Percentiles rank a stretch among this genome's conserved stretches.
Evolutionary conservation across 1,140 invertebrate species (phyloP).

Genomic region (Hylyphantes graminicola): DNA sequence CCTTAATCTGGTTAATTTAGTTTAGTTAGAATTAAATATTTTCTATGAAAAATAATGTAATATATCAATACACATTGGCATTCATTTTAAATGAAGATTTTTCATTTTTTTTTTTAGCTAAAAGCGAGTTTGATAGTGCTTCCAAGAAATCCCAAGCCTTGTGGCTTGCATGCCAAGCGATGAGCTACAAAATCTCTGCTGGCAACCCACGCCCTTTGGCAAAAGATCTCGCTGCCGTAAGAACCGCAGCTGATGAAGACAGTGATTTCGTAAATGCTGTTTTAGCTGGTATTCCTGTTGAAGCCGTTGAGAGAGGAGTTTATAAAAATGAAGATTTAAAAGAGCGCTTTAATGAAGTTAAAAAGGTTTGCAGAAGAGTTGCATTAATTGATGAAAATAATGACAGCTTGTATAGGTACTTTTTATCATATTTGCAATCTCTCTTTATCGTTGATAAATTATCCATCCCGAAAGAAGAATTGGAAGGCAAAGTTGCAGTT

Average conservation of each 20-base stretch:
- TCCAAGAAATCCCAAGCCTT: slow-evolving; percentile 85
- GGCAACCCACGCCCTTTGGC: slow-evolving; percentile 78
- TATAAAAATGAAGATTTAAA: slow-evolving; percentile 87
- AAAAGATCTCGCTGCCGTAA: slow-evolving; percentile 78
- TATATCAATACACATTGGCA: neutral
- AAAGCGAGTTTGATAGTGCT: slow-evolving; percentile 82
- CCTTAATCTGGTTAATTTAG: no score
- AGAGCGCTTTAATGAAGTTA: slow-evolving; percentile 81
- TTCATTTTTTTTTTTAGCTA: slow-evolving; percentile 70
- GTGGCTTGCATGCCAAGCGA: slow-evolving; percentile 91
- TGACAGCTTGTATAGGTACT: slow-evolving; percentile 79
- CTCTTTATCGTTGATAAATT: slow-evolving; percentile 71
- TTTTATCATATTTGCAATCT: slow-evolving; percentile 88
- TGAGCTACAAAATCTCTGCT: slow-evolving; percentile 70
- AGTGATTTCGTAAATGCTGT: slow-evolving; percentile 42
- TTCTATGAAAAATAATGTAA: neutral
- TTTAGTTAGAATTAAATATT: neutral
- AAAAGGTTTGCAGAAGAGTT: slow-evolving; percentile 73
- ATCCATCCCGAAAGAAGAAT: slow-evolving; percentile 66
- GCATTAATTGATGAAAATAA: slow-evolving; percentile 82
- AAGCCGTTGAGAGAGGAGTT: slow-evolving; percentile 82
- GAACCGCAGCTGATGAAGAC: slow-evolving; percentile 75
- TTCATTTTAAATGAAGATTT: neutral
- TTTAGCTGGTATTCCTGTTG: slow-evolving; percentile 76
- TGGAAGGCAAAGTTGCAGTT: slow-evolving; percentile 65